Evolutionary conservation across 1,140 invertebrate species (phyloP), one percentile per base, ranked within the genome.

Genomic region (Drosophila bifasciata): DNA sequence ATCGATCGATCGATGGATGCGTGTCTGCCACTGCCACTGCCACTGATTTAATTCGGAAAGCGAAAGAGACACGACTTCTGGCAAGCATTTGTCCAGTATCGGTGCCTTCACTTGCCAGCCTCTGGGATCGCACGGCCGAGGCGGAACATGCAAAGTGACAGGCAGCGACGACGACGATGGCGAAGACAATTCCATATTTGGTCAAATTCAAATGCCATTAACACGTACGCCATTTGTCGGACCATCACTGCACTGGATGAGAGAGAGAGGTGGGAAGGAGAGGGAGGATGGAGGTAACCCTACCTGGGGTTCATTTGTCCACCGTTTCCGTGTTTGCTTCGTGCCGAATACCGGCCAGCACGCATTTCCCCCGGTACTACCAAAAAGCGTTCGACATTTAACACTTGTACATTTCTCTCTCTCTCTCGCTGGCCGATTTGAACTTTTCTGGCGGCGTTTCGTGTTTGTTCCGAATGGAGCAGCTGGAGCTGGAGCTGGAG

Each of bases 181-280:
- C 45, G 48, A 51, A 73, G 71, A 79, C 81, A 67, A 70, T 66
- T 83, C 88, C 88, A 84, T 90, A 90, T 90, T 90, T 90, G 88
- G 88, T 61, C 73, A 90, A 90, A 90, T 88, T 84, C 88, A 88
- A 90, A 90, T 90, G 79, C 88, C 88, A 90, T 90, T 90, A 90
- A 90, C 88, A 90, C 88, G 84, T 90, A 84, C 89, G 69, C 83
- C 88, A 88, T 81, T 90, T 89, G 85, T 85, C 74, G 69, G 68
- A 25, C 60, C 53, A 44, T 50, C 56, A 28, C 28, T 51, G 53
- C n/a, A n/a, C 41, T 32, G 63, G 25, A 36, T 50, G 46, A 16
- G 21, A 16, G n/a, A 40, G 6, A 25, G 36, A 7, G 39, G n/a
- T 36, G 51, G 9, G 13, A 19, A 2, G 36, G 40, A 28, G 25